Evolutionary conservation across 2,113 vertebrate genomes (phyloP).

Genomic region (Petroica traversi): DNA sequence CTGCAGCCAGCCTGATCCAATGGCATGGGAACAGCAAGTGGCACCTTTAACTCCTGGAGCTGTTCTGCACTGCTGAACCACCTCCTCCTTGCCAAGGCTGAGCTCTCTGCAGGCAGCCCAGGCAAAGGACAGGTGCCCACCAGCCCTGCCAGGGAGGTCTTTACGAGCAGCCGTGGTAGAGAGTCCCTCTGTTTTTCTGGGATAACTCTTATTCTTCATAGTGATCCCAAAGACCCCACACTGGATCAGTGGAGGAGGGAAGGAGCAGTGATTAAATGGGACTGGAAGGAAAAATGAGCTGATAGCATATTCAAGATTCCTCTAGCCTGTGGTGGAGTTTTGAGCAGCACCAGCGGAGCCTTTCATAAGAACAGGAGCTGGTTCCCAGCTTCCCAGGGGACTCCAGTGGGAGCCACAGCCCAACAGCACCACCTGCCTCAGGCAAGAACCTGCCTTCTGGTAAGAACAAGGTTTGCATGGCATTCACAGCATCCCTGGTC

Average conservation of each 20-base stretch:
- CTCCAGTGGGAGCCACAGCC: accelerated
- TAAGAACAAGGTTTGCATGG: background rate
- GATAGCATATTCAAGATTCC: background rate
- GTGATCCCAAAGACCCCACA: background rate
- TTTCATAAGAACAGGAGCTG: background rate
- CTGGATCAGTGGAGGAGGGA: background rate
- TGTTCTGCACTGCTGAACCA: background rate
- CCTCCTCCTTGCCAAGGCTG: accelerated
- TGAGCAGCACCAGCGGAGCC: background rate
- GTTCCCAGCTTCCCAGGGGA: background rate
- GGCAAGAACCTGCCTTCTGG: background rate
- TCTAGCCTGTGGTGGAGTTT: background rate
- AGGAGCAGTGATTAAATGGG: no score
- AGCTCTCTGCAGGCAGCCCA: background rate
- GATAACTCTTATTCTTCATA: background rate
- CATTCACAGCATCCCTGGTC: background rate
- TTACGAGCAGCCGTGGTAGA: accelerated
- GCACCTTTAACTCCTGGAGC: background rate
- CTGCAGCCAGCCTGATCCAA: background rate
- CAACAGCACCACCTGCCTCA: background rate
- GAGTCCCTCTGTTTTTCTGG: background rate
- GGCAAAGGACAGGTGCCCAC: background rate
- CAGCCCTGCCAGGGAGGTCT: accelerated
- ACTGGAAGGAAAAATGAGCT: background rate
- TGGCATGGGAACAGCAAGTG: background rate